Conservation (phyloP, 64 coral and sea anemone species). For the Actinia equina region DNA sequence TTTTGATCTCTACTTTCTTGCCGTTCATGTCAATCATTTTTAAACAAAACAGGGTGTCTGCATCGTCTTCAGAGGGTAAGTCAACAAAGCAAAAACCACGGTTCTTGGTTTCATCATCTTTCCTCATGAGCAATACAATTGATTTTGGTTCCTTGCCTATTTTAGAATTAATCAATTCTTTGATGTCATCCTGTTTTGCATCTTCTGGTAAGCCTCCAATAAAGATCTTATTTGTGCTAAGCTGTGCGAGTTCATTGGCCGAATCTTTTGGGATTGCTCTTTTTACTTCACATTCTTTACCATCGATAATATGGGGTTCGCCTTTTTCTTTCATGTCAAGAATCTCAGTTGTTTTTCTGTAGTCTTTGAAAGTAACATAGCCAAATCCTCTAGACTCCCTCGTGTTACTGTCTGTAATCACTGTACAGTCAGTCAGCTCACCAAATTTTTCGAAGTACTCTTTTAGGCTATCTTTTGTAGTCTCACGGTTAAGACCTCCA, state of each 20-base stretch:
- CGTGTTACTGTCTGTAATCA: slow-evolving; percentile 50
- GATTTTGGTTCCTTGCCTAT: slow-evolving; percentile 14
- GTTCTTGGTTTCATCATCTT: slow-evolving; percentile 42
- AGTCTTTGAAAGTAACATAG: slow-evolving; percentile 80
- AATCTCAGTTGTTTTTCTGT: slow-evolving; percentile 25
- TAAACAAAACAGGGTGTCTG: slow-evolving; percentile 72
- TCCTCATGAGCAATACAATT: slow-evolving; percentile 66
- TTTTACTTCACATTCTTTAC: slow-evolving; percentile 89
- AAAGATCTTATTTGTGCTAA: slow-evolving; percentile 90
- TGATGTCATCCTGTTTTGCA: slow-evolving; percentile 50
- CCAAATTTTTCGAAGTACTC: slow-evolving; percentile 74
- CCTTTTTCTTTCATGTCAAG: slow-evolving; percentile 58
- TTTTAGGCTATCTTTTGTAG: slow-evolving; percentile 57
- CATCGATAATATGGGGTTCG: slow-evolving; percentile 70
- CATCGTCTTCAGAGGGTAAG: slow-evolving; percentile 59
- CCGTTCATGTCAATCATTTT: slow-evolving; percentile 67
- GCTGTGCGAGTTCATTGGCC: slow-evolving; percentile 33
- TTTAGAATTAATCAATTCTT: slow-evolving; percentile 26
- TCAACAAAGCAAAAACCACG: slow-evolving; percentile 90
- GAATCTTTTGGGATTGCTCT: slow-evolving; percentile 87
- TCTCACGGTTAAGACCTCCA: slow-evolving; percentile 66
- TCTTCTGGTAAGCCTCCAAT: slow-evolving; percentile 82
- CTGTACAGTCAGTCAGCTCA: slow-evolving; percentile 68
- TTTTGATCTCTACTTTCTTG: slow-evolving; percentile 82
- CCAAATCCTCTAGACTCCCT: slow-evolving; percentile 89